These are phyloP conservation scores for Nomada ferruginata DNA, from an alignment of 2,888 invertebrate species.

Conservation along the genomic window DNA sequence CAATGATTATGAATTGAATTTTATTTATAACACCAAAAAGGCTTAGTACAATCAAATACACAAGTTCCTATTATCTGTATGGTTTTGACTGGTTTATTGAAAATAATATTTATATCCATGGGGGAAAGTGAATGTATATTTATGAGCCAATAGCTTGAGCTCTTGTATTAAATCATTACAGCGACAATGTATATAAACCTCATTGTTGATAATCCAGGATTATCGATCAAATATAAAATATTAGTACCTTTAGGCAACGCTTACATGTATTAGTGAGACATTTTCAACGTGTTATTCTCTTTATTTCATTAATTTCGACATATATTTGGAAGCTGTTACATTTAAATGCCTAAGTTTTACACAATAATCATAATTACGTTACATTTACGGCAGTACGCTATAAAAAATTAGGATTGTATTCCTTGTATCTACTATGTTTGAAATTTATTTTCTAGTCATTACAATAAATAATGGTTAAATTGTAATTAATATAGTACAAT, in stretches of 20 bases:
- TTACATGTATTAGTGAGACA: slow-evolving; percentile 55
- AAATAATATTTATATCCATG: slow-evolving; percentile 20
- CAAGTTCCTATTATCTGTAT: slow-evolving; percentile 44
- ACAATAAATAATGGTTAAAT: slow-evolving; percentile 58
- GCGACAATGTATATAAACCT: slow-evolving; percentile 58
- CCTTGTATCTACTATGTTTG: slow-evolving; percentile 62
- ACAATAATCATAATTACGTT: slow-evolving; percentile 31
- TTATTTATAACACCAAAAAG: slow-evolving; percentile 6
- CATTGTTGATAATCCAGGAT: slow-evolving; percentile 35
- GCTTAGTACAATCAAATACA: slow-evolving; percentile 29
- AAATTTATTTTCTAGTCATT: slow-evolving; percentile 66
- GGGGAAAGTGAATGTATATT: slow-evolving; percentile 20
- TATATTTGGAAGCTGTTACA: neutral
- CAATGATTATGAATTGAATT: slow-evolving; percentile 12
- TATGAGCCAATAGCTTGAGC: slow-evolving; percentile 60
- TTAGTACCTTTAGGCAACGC: slow-evolving; percentile 37
- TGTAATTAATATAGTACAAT: slow-evolving; percentile 55
- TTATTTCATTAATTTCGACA: neutral
- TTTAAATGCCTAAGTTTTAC: slow-evolving; percentile 54
- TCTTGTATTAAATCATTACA: slow-evolving; percentile 46
- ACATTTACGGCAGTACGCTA: slow-evolving; percentile 48
- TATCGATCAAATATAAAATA: slow-evolving; percentile 32
- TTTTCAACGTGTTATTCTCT: slow-evolving; percentile 8
- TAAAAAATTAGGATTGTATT: slow-evolving; percentile 45
- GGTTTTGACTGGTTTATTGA: slow-evolving; percentile 12